Base-by-base conservation (phyloP, 2,888 invertebrate species). In the Drosophila buzzatii region DNA sequence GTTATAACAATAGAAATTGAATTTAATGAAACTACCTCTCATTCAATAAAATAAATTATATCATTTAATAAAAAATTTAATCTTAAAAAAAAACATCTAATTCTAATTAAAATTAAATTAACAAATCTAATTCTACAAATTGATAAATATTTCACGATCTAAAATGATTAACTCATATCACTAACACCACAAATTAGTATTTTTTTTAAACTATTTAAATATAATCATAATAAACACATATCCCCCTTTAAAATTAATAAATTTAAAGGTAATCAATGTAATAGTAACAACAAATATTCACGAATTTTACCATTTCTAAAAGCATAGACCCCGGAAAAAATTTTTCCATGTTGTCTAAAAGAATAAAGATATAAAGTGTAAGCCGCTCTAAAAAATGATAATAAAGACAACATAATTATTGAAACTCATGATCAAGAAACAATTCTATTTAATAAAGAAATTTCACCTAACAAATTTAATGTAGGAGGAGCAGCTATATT, bases 111-210 rank as follows among this genome's bases (percentile, higher is more conserved):
- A 91, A 94, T 92, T 92, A 94, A 94, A 93, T 93, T 91, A 79
- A 93, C 71, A 94, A 94, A 94, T 81, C 2, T 93, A 92, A 94
- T 91, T 92, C 92, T 93, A 94, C 93, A 94, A 94, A 94, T 93
- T 79, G 93, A 94, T 91, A 93, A 92, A 92, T 93, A 93, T 90
- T 92, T 93, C 92, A 93, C 1, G 82, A 94, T 92, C 14, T 94
- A 94, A 94, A 94, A 93, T 94, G 93, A 93, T 82, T 77, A 59
- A 63, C 65, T 93, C 94, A 94, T 93, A 94, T 94, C 94, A 93
- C 94, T 95, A 94, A 95, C 69, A 87, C 94, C 95, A 95, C 95
- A 95, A 95, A 95, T 95, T 94, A 95, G 94, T 93, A 94, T 95
- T 95, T 95, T 95, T 79, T 53, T 77, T 95, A 95, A 95, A 94